These are phyloP conservation scores for Terrapene triunguis DNA, from an alignment of 2,113 vertebrate species.

Conservation along the genomic window DNA sequence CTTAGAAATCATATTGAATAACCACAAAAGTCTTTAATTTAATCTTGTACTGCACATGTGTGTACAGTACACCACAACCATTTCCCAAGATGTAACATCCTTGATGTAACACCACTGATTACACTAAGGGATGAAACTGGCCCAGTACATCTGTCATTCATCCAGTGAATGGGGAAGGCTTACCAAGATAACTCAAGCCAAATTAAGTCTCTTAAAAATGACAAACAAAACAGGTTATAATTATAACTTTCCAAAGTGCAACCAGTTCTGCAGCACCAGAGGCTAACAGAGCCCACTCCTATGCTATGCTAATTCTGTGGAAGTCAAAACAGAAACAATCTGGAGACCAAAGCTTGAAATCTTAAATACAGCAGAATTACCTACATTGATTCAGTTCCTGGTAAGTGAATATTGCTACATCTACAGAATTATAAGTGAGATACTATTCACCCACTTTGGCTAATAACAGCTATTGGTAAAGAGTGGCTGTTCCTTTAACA, in stretches of 20 bases:
- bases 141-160: neutral
- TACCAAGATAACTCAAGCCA: conserved; percentile 14
- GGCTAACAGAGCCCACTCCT: neutral
- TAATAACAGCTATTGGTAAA: too few species aligned
- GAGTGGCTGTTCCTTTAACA: too few species aligned
- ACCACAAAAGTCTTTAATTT: neutral
- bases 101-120: neutral
- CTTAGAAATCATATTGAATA: too few species aligned
- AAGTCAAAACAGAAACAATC: neutral
- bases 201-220: neutral
- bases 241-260: neutral
- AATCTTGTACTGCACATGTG: neutral
- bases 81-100: neutral
- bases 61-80: neutral
- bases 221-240: conserved; percentile 31
- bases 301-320: neutral
- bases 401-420: too few species aligned
- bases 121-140: neutral
- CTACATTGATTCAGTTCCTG: too few species aligned
- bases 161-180: conserved; percentile 6
- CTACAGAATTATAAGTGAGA: too few species aligned
- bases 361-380: too few species aligned
- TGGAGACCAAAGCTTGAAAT: too few species aligned
- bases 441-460: too few species aligned
- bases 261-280: neutral